Conservation (phyloP, 2,888 invertebrate species). For the Nebria salina region DNA sequence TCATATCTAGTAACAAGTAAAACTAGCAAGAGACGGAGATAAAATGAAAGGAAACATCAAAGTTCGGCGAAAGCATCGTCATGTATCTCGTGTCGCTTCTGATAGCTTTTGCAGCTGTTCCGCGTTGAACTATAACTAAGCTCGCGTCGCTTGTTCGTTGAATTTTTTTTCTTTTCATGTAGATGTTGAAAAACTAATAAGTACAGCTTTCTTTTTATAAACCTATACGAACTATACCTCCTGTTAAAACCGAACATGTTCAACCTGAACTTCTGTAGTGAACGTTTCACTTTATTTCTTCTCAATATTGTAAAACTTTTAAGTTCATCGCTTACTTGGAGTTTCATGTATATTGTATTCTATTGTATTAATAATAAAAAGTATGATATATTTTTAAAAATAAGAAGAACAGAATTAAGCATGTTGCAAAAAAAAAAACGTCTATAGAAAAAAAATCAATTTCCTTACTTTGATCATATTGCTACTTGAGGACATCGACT, state of each 20-base stretch:
- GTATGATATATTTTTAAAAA: no score
- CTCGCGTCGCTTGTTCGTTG: not conserved
- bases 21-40: not conserved
- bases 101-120: constrained; percentile 1
- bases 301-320: not conserved
- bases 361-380: no score
- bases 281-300: not conserved
- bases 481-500: no score
- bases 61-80: not conserved
- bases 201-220: not conserved
- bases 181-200: not conserved
- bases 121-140: not conserved
- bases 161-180: not conserved
- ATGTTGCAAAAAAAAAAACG: no score
- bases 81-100: not conserved
- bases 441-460: no score
- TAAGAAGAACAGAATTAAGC: no score
- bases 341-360: no score
- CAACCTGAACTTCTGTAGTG: not conserved
- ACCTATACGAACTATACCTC: not conserved
- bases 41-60: not conserved
- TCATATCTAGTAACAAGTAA: not conserved
- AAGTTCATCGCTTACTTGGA: no score
- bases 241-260: not conserved
- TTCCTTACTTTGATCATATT: no score